Conservation (phyloP, 2,113 vertebrate genomes). For the Meleagris gallopavo region DNA sequence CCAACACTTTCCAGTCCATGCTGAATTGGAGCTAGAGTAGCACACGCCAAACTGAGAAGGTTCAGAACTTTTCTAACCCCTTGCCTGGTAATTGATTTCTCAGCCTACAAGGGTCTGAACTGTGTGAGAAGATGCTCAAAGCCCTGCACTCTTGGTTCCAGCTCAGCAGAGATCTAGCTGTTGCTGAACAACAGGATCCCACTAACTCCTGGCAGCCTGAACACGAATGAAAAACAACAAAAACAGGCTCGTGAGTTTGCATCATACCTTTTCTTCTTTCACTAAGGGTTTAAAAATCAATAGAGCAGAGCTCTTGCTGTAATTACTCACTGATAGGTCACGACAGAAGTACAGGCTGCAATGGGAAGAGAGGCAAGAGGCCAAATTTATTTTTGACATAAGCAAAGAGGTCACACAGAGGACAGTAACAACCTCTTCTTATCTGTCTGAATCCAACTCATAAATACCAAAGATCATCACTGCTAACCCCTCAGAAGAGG, state of each 20-base stretch:
- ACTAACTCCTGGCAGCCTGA: neutral
- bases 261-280: slow-evolving; percentile 11
- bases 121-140: neutral
- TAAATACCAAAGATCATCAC: neutral
- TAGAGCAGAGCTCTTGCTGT: neutral
- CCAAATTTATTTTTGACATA: neutral
- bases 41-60: neutral
- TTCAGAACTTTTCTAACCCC: neutral
- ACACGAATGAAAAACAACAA: neutral
- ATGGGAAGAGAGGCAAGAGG: slow-evolving; percentile 14
- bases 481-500: neutral
- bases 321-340: slow-evolving; percentile 20
- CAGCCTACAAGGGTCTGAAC: neutral
- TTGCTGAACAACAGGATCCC: neutral
- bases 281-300: slow-evolving; percentile 44
- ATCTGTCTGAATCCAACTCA: neutral
- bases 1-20: neutral
- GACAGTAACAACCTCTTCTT: neutral
- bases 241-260: neutral
- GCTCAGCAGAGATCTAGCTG: neutral
- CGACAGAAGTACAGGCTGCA: neutral
- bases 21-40: neutral
- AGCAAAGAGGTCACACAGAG: neutral
- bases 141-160: neutral
- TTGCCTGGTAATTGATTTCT: neutral